A percentile compares a stretch with the other conserved stretches of the same genome.
These are phyloP conservation scores for Piprites chloris DNA, from an alignment of 2,113 vertebrate genomes.

Conservation along the genomic window DNA sequence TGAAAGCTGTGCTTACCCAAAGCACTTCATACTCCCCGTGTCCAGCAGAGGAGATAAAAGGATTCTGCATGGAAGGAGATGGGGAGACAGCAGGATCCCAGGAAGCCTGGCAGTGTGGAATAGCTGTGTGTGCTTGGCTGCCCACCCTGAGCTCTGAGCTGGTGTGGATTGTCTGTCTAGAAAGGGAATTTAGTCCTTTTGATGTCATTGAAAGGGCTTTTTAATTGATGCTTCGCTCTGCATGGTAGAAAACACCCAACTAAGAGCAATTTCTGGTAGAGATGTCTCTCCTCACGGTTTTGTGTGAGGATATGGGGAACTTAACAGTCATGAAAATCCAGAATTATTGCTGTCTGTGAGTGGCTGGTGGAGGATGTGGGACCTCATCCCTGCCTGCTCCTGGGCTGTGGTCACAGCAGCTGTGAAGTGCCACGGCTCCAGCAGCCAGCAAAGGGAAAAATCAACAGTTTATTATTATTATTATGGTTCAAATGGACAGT, in stretches of 20 bases:
- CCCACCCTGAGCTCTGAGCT: not conserved
- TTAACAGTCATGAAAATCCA: not conserved
- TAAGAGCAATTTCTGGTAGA: not conserved
- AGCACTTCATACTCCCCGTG: not conserved
- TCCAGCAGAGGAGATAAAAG: not conserved
- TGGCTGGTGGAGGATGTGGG: accelerated
- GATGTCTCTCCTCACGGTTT: not conserved
- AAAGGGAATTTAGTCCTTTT: not conserved
- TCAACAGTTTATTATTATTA: accelerated
- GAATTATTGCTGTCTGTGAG: not conserved
- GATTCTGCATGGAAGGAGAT: not conserved
- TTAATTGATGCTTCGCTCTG: not conserved
- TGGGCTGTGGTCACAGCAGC: accelerated
- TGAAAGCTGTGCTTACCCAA: not conserved
- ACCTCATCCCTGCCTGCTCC: not conserved
- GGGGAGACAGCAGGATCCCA: not conserved
- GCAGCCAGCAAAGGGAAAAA: not conserved
- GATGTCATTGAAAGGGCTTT: not conserved
- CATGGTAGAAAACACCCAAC: not conserved
- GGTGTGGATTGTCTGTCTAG: not conserved
- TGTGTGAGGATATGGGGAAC: not conserved
- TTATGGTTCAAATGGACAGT: not conserved
- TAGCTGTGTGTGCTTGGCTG: not conserved
- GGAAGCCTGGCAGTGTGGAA: not conserved
- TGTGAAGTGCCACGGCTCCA: not conserved